Evolutionary conservation across 2,113 vertebrate genomes (phyloP).

Genomic region (Thunnus thynnus): DNA sequence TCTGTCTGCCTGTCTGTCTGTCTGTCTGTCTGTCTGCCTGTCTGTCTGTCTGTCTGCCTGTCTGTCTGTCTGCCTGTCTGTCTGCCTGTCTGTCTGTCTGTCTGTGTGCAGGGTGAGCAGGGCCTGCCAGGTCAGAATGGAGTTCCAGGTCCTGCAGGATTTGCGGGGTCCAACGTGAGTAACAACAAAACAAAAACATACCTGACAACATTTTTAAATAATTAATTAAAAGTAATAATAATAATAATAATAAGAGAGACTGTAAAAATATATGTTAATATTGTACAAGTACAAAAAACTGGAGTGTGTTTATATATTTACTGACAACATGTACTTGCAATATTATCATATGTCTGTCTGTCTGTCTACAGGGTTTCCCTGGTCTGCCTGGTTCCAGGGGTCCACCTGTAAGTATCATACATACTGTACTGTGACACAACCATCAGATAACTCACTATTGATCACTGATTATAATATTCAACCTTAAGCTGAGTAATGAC

Average conservation of each 20-base stretch:
- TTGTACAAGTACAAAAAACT: too few relatives aligned
- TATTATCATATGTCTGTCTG: not conserved
- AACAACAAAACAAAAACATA: not conserved
- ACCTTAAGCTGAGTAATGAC: too few relatives aligned
- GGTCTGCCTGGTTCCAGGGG: slow-evolving; percentile 78
- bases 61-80: slow-evolving; percentile 6
- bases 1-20: not conserved
- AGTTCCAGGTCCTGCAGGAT: slow-evolving; percentile 56
- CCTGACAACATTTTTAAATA: not conserved
- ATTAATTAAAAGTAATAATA: not conserved
- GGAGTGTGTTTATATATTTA: too few relatives aligned
- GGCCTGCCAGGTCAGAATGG: slow-evolving; percentile 68
- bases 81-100: slow-evolving; percentile 11
- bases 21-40: slow-evolving; percentile 21
- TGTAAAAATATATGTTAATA: not conserved
- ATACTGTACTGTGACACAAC: not conserved
- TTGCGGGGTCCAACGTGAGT: slow-evolving; percentile 70
- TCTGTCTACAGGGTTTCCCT: slow-evolving; percentile 66
- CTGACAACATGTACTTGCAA: too few relatives aligned
- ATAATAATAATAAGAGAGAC: not conserved
- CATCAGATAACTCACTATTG: not conserved
- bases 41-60: slow-evolving; percentile 1
- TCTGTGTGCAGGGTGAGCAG: slow-evolving; percentile 67
- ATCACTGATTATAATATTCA: not conserved
- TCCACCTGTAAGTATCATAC: slow-evolving; percentile 71